Base-by-base conservation (phyloP, 2,797 vertebrate species). In the Anas acuta region DNA sequence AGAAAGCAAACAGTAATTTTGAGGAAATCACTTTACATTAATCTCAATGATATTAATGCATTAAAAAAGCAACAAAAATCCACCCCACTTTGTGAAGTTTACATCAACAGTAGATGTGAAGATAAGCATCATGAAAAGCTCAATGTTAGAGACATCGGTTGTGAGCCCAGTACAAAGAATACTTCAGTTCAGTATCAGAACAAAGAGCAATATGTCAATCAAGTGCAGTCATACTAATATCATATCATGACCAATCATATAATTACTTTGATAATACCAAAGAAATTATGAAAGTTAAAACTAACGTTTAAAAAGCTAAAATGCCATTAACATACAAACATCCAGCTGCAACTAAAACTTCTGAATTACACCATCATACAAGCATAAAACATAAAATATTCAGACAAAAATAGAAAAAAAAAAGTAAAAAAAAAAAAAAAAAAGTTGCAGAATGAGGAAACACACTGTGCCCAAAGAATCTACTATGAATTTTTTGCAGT, bases 101-200 rank as follows among this genome's bases (percentile, higher is more conserved):
- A 51, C 12, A 62, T 1, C 8, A 37, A 13, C 4, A 76, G 5
- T 22, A 49, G 32, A 70, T 6, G 11, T 7, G 70, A 81, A 65
- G 13, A 9, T 41, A 73, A 5, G 4, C 22, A 83, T 32, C 32
- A 94, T 35, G 72, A 86, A 12, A 13, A 51, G 4, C 3, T 35
- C 60, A 53, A 11, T 47, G 23, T 61, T n/a, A 73, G 21, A 76
- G 13, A 39, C 4, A 25, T 39, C 9, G 23, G 1, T n/a, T 61
- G 20, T 2, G 5, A 92, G 28, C 16, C 4, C 32, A 45, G 23
- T 30, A 57, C 0, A 1, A 64, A 56, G 12, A 54, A 15, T 45
- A 47, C 2, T 9, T 81, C 66, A 41, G 33, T 14, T 56, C 25
- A 56, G 32, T 58, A 28, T 49, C 33, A 58, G 28, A 49, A 16